Conservation (phyloP, 2,888 invertebrate genomes). For the Aradus depressus region DNA sequence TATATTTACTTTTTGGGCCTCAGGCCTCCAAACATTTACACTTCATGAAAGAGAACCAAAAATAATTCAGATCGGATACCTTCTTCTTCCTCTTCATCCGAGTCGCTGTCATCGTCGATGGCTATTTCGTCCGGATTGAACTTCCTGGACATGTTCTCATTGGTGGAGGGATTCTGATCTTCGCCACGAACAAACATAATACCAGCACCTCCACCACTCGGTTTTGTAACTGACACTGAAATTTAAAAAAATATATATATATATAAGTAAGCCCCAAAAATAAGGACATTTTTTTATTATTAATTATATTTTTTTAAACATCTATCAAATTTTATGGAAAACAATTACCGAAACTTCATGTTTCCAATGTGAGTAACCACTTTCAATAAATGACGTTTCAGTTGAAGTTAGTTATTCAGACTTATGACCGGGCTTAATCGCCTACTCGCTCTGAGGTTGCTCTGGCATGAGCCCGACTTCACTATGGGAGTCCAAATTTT, state of each 20-base stretch:
- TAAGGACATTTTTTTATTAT: too few relatives aligned
- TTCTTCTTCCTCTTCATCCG: slow-evolving; percentile 36
- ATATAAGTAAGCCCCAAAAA: not conserved
- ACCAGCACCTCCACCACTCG: slow-evolving; percentile 39
- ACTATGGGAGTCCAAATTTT: too few relatives aligned
- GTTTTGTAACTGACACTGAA: not conserved
- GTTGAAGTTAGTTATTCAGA: too few relatives aligned
- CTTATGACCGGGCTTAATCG: too few relatives aligned
- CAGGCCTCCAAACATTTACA: not conserved
- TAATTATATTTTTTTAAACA: too few relatives aligned
- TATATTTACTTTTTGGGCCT: not conserved
- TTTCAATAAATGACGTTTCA: too few relatives aligned
- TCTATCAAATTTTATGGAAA: too few relatives aligned
- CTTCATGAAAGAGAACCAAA: not conserved
- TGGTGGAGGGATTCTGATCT: slow-evolving; percentile 49
- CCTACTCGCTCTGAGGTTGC: too few relatives aligned
- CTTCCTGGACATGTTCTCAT: slow-evolving; percentile 47
- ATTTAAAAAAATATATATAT: not conserved
- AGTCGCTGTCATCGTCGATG: slow-evolving; percentile 50
- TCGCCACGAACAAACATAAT: slow-evolving; percentile 82
- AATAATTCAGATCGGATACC: slow-evolving; percentile 34
- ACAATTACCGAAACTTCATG: too few relatives aligned
- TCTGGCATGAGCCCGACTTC: too few relatives aligned
- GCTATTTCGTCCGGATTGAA: slow-evolving; percentile 81
- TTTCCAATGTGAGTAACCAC: too few relatives aligned